Conservation (phyloP, 30 jellyfish, hydroid and myxozoan species). For the Chrysaora quinquecirrha region DNA sequence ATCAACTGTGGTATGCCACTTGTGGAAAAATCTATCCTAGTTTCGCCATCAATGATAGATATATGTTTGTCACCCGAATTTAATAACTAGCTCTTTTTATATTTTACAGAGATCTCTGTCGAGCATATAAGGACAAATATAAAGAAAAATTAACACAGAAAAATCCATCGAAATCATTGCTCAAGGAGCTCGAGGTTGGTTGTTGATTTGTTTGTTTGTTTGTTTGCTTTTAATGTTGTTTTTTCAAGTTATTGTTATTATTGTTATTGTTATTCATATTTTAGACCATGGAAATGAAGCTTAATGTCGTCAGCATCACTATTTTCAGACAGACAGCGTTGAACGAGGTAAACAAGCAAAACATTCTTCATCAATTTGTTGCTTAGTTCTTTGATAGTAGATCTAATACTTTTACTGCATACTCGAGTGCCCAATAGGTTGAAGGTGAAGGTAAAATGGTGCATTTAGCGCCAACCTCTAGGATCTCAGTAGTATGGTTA, state of each 20-base stretch:
- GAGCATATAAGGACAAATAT: constrained; percentile 55
- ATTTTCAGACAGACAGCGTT: constrained; percentile 84
- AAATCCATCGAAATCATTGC: constrained; percentile 46
- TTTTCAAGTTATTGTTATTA: neutral
- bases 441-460: too few species aligned
- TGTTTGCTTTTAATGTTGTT: neutral
- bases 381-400: too few species aligned
- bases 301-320: constrained; percentile 90
- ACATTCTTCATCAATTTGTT: too few species aligned
- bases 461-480: too few species aligned
- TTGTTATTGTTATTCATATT: neutral
- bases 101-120: constrained; percentile 65
- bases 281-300: constrained; percentile 83
- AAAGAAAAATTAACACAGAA: constrained; percentile 57
- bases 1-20: too few species aligned
- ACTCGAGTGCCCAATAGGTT: too few species aligned
- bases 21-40: too few species aligned
- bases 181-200: constrained; percentile 73
- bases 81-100: constrained; percentile 1
- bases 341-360: constrained; percentile 89
- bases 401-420: too few species aligned
- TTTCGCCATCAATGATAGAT: too few species aligned
- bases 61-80: too few species aligned
- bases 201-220: too few species aligned
- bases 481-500: too few species aligned